Conservation (phyloP, 2,797 vertebrate genomes). For the Fringilla coelebs region DNA sequence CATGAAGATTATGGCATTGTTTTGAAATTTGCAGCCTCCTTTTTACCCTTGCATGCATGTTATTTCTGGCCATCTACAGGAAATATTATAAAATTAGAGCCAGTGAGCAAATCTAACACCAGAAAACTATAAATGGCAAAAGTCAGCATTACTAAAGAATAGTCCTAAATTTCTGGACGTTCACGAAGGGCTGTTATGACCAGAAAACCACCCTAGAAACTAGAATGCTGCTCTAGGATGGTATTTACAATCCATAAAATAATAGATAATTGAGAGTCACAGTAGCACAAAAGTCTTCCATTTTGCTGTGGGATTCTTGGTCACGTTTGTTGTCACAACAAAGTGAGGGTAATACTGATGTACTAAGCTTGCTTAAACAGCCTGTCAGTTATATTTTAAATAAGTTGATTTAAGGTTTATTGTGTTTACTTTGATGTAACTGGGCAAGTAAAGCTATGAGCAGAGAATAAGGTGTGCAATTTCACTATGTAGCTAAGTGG, state of each 20-base stretch:
- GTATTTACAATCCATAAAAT: neutral
- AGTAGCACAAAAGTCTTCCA: neutral
- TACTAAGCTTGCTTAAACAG: neutral
- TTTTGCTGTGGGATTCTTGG: neutral
- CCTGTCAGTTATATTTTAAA: neutral
- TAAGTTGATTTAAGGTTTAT: neutral
- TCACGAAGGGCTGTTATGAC: neutral
- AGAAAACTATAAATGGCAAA: neutral
- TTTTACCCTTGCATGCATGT: neutral
- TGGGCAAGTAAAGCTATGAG: neutral
- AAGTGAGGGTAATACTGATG: neutral
- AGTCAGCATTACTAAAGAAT: neutral
- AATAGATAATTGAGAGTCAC: neutral
- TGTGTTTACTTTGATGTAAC: neutral
- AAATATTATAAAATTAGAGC: neutral
- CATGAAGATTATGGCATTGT: neutral
- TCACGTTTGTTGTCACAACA: neutral
- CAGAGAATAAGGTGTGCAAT: neutral
- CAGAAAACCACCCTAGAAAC: neutral
- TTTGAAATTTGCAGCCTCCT: neutral
- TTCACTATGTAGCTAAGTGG: neutral
- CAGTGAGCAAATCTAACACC: neutral
- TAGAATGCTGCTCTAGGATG: neutral
- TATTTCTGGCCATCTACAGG: neutral
- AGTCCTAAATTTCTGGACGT: neutral